Evolutionary conservation across 2,888 invertebrate genomes (phyloP).

Genomic region (Diarsia brunnea): DNA sequence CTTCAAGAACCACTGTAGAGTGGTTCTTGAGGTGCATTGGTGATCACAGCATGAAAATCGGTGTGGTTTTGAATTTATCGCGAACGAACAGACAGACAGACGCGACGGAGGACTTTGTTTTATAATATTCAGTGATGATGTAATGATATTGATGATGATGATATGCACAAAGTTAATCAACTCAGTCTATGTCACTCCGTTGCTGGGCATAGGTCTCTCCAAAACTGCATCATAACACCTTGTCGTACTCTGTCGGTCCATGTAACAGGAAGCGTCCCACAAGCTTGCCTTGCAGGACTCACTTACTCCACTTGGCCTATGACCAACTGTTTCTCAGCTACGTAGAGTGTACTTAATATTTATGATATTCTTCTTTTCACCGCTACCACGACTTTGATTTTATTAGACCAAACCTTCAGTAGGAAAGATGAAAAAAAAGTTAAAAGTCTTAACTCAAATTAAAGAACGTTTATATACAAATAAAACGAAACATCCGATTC

Average conservation of each 20-base stretch:
- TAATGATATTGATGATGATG: no score
- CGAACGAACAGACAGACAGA: no score
- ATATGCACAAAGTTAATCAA: neutral
- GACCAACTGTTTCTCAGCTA: neutral
- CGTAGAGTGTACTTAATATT: neutral
- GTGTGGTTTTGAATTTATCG: no score
- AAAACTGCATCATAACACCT: neutral
- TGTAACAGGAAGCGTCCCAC: neutral
- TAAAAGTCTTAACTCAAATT: neutral
- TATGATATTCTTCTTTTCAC: neutral
- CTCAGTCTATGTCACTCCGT: neutral
- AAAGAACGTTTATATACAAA: constrained; percentile 7
- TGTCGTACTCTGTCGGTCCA: neutral
- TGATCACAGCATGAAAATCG: no score
- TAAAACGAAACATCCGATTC: constrained; percentile 29
- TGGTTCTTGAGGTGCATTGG: no score
- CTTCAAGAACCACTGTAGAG: no score
- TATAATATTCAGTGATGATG: no score
- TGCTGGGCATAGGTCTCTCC: neutral
- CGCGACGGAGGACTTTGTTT: no score
- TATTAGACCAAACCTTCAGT: neutral
- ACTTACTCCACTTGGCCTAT: neutral
- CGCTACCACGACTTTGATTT: neutral
- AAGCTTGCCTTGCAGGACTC: neutral
- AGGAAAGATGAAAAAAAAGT: neutral